A percentile compares a stretch with the other conserved stretches of the same genome.
phyloP scores from a whole-genome alignment of 2,797 vertebrate genomes.

The Avahi laniger region DNA sequence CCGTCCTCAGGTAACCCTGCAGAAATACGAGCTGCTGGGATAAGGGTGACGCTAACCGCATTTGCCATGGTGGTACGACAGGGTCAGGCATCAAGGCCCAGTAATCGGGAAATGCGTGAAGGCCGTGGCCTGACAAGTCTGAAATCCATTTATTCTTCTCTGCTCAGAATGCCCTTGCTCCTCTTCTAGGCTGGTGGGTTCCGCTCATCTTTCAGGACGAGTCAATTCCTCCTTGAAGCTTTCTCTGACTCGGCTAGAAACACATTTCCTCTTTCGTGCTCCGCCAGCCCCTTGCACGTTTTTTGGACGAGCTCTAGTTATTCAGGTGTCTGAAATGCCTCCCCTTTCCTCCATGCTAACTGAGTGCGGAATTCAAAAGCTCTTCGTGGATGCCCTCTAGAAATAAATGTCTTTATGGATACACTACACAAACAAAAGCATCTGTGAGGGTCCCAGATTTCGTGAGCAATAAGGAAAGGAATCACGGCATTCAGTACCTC shows the following conservation, averaged over 20 bases:
- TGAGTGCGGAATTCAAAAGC: background rate
- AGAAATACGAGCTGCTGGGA: background rate
- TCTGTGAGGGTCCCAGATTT: background rate
- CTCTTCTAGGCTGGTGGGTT: background rate
- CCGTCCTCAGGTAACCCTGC: constrained; percentile 61
- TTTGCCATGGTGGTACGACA: background rate
- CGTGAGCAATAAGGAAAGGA: background rate
- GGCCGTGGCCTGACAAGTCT: constrained; percentile 67
- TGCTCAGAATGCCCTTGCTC: constrained; percentile 28
- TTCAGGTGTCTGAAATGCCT: background rate
- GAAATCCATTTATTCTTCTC: constrained; percentile 67
- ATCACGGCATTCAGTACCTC: accelerated
- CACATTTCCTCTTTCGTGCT: background rate
- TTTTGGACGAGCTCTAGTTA: background rate
- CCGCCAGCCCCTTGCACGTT: background rate
- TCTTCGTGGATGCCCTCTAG: background rate
- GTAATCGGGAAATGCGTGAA: constrained; percentile 64
- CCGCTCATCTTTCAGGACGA: background rate
- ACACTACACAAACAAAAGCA: background rate
- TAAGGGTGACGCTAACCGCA: background rate
- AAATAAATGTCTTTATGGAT: background rate
- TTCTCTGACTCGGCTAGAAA: background rate
- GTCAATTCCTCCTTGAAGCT: background rate
- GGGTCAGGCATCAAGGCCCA: constrained; percentile 33
- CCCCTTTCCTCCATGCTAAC: background rate